Conservation (phyloP, 2,888 invertebrate species). For the Ennomos fuscantarius region DNA sequence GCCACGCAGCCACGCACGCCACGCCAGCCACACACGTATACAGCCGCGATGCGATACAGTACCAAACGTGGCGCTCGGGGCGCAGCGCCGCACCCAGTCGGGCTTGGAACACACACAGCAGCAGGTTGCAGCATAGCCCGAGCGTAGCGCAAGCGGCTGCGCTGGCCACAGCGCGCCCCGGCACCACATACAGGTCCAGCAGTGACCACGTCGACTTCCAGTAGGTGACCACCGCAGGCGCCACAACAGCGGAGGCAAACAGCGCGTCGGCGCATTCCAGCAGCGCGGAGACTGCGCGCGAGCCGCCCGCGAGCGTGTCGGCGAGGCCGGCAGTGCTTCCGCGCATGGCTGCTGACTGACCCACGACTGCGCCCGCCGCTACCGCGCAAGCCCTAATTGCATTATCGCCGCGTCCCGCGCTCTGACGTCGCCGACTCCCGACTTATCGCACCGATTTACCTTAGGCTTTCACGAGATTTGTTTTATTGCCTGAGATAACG, state of each 20-base stretch:
- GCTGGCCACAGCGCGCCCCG: constrained; percentile 85
- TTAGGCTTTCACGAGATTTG: constrained; percentile 24
- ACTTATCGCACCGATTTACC: constrained; percentile 26
- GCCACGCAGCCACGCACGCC: constrained; percentile 95
- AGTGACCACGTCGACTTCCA: constrained; percentile 95
- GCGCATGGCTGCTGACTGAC: constrained; percentile 82
- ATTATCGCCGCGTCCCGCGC: constrained; percentile 76
- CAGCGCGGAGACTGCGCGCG: constrained; percentile 77
- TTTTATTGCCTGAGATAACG: constrained; percentile 30
- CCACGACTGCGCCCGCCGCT: constrained; percentile 28
- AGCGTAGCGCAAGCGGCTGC: constrained; percentile 88
- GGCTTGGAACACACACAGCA: constrained; percentile 89
- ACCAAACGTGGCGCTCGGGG: constrained; percentile 89
- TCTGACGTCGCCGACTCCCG: constrained; percentile 49
- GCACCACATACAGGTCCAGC: constrained; percentile 89
- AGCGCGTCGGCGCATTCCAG: constrained; percentile 89
- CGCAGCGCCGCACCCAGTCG: constrained; percentile 81
- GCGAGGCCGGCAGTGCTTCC: constrained; percentile 88
- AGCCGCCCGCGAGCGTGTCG: constrained; percentile 85
- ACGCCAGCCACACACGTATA: constrained; percentile 92
- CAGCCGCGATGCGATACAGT: constrained; percentile 88
- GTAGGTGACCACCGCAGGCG: constrained; percentile 93
- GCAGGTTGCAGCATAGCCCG: constrained; percentile 89
- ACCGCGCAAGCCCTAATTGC: constrained; percentile 63
- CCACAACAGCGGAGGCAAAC: constrained; percentile 89